These are phyloP conservation scores for Exaiptasia diaphana DNA, from an alignment of 64 coral and sea anemone species.

Conservation along the genomic window DNA sequence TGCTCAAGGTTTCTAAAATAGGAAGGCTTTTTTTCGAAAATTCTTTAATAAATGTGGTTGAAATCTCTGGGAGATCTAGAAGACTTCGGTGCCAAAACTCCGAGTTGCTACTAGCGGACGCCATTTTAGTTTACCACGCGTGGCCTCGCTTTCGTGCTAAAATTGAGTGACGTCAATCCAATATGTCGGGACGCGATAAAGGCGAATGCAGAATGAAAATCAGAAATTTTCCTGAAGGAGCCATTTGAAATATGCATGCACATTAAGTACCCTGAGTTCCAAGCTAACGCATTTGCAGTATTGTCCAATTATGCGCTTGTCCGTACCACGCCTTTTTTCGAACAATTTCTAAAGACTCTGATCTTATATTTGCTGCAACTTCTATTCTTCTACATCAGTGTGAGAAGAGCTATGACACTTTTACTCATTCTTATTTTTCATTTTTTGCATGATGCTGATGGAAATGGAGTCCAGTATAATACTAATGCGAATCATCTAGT, in stretches of 20 bases:
- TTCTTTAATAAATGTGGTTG: conserved; percentile 12
- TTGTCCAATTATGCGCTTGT: too few species aligned
- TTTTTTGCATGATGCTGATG: too few species aligned
- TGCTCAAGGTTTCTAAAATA: neutral
- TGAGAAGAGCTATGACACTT: too few species aligned
- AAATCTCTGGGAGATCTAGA: neutral
- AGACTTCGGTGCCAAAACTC: conserved; percentile 18
- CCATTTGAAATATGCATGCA: neutral
- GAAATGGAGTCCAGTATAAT: too few species aligned
- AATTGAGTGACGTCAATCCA: neutral
- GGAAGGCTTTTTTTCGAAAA: conserved; percentile 7
- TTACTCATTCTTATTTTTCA: too few species aligned
- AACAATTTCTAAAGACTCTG: too few species aligned
- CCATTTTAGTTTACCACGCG: neutral
- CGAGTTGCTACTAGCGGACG: neutral
- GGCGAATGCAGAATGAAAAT: neutral
- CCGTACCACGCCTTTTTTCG: too few species aligned
- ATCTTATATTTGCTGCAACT: too few species aligned
- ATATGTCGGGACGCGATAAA: neutral
- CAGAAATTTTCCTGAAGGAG: neutral
- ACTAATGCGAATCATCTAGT: neutral
- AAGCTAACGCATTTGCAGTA: too few species aligned
- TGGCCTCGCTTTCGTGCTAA: neutral
- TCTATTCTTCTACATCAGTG: too few species aligned
- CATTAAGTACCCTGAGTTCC: too few species aligned